A percentile compares a stretch with the other conserved stretches of the same genome.
These are phyloP conservation scores for Matsumurasca onukii DNA, from an alignment of 1,140 invertebrate species.

Conservation along the genomic window DNA sequence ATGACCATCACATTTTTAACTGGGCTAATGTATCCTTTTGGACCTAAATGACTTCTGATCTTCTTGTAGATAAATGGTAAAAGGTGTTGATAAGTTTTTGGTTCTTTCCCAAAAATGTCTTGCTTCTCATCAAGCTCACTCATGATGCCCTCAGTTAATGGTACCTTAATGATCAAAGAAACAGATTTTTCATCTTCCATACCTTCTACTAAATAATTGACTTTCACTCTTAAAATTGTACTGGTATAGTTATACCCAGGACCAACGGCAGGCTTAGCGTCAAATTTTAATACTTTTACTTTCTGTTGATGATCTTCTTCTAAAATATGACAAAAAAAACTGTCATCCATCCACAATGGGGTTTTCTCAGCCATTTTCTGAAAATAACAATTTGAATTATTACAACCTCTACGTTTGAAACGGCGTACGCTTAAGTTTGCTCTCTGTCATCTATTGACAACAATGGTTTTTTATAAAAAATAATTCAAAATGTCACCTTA, in stretches of 20 bases:
- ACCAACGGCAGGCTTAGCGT: background rate
- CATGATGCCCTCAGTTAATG: background rate
- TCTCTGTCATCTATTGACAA: too few species aligned
- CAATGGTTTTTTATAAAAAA: too few species aligned
- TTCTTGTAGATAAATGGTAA: background rate
- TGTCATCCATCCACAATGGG: background rate
- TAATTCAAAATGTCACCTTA: too few species aligned
- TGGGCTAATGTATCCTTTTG: background rate
- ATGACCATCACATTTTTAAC: constrained; percentile 7
- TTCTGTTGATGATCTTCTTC: constrained; percentile 4
- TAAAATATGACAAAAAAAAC: background rate
- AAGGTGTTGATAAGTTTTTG: background rate
- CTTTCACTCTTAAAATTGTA: background rate
- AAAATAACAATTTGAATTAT: too few species aligned
- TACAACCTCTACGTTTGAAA: too few species aligned
- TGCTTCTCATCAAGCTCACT: background rate
- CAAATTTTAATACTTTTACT: background rate
- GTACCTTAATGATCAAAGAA: constrained; percentile 12
- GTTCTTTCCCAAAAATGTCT: background rate
- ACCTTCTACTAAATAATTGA: background rate
- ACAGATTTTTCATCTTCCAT: background rate
- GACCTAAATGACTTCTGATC: background rate
- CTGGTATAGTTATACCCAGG: constrained; percentile 10
- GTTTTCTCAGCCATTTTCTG: background rate
- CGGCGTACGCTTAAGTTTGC: too few species aligned